Base-by-base conservation (phyloP, 2,797 vertebrate species). In the Neostethus bicornis region DNA sequence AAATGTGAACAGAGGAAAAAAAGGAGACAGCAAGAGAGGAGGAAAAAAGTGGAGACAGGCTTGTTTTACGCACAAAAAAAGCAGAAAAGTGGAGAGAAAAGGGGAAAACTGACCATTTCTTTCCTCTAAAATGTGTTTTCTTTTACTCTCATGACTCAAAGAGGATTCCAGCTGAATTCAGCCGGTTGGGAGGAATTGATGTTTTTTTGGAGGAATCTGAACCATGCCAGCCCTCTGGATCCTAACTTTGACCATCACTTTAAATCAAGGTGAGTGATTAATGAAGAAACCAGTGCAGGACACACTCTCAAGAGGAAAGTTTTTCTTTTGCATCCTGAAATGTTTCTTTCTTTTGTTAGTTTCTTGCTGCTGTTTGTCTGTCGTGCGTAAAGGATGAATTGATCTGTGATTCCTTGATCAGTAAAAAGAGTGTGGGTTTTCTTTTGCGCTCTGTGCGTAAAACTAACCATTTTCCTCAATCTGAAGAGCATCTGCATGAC, bases 181-280 rank as follows among this genome's bases (percentile, higher is more conserved):
- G 16, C 77, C 65, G 70, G 3, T 71, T 75, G 39, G 78, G 61
- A 79, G 75, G 86, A 71, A 79, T 85, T 88, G 87, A 91, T 85
- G 83, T 84, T 71, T 81, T 64, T 70, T 55, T 61, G 63, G 73
- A 73, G 53, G 28, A 73, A 71, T 80, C 79, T 89, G 76, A 90
- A 91, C 77, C 87, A 93, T 93, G 92, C 67, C 84, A 57, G 80
- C 84, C 61, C 60, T 92, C 79, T 87, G 90, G 89, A 85, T 91
- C 79, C 35, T 93, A 88, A 91, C 88, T 90, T 89, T 92, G 82
- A 84, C 86, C 50, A 69, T 92, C 87, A 81, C 87, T 87, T 77
- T 91, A 38, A 85, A 84, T 81, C 84, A 80, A 90, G 92, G 92
- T 93, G 75, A 85, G 86, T 61, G 39, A 51, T 48, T 49, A 54